phyloP scores from a whole-genome alignment of 2,888 invertebrate species.

The Desoria tigrina region DNA sequence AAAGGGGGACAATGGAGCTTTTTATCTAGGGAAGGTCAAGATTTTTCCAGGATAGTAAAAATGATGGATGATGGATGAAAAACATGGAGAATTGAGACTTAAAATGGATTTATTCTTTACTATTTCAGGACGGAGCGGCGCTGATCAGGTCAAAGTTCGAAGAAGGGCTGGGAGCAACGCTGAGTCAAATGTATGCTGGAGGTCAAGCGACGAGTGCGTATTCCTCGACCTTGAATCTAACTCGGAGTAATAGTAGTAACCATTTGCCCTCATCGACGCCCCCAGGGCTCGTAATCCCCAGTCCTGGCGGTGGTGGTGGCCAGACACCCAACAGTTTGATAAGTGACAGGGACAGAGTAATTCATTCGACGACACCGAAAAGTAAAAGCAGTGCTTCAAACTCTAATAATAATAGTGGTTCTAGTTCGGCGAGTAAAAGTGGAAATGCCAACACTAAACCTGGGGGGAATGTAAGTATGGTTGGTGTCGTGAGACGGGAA shows the following conservation, averaged over 20 bases:
- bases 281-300: conserved; percentile 3
- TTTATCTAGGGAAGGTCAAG: no score
- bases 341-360: conserved; percentile 2
- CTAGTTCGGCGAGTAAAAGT: neutral
- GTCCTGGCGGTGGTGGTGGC: conserved; percentile 1
- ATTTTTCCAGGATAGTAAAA: no score
- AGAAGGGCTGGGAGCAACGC: conserved; percentile 53
- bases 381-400: conserved; percentile 15
- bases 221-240: neutral
- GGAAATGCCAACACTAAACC: neutral
- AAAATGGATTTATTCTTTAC: neutral
- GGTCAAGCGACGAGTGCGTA: conserved; percentile 3
- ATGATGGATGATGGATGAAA: no score
- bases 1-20: no score
- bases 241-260: conserved; percentile 3
- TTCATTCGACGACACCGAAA: conserved; percentile 7
- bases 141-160: conserved; percentile 47
- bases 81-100: neutral
- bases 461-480: neutral
- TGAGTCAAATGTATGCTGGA: conserved; percentile 52
- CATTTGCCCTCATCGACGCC: conserved; percentile 11
- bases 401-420: neutral
- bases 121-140: conserved; percentile 33
- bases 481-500: conserved; percentile 60
- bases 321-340: neutral